These are phyloP conservation scores for Criorhina ranunculi DNA, from an alignment of 2,888 invertebrate species.

Conservation along the genomic window DNA sequence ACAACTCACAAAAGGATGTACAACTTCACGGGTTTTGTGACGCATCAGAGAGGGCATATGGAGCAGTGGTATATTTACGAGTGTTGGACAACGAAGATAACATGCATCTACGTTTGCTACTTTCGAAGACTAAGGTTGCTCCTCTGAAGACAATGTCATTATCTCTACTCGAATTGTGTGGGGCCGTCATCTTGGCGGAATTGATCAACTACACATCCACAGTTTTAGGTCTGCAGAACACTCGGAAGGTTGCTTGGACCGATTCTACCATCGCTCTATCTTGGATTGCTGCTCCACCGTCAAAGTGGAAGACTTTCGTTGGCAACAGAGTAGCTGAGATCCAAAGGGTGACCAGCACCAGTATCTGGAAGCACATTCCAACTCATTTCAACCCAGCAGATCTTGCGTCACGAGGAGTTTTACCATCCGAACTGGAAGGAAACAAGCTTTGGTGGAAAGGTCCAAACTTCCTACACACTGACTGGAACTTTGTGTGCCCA, in stretches of 20 bases:
- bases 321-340: slow-evolving; percentile 28
- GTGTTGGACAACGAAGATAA: neutral
- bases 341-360: slow-evolving; percentile 14
- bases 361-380: slow-evolving; percentile 36
- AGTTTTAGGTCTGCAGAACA: neutral
- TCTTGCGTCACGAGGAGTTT: slow-evolving; percentile 31
- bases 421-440: slow-evolving; percentile 5
- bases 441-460: slow-evolving; percentile 53
- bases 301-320: slow-evolving; percentile 21
- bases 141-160: slow-evolving; percentile 9
- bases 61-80: slow-evolving; percentile 22
- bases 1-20: neutral
- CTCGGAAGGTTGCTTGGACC: slow-evolving; percentile 9
- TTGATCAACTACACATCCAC: neutral
- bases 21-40: slow-evolving; percentile 54
- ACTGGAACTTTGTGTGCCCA: too few species aligned
- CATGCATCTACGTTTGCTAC: neutral
- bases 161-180: slow-evolving; percentile 16
- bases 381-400: slow-evolving; percentile 45
- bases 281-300: slow-evolving; percentile 8
- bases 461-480: slow-evolving; percentile 42
- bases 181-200: slow-evolving; percentile 27
- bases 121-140: slow-evolving; percentile 27
- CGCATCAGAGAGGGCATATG: slow-evolving; percentile 43
- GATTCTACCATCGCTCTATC: slow-evolving; percentile 27